phyloP scores from a whole-genome alignment of 2,888 invertebrate genomes.

The Asteroscopus sphinx region DNA sequence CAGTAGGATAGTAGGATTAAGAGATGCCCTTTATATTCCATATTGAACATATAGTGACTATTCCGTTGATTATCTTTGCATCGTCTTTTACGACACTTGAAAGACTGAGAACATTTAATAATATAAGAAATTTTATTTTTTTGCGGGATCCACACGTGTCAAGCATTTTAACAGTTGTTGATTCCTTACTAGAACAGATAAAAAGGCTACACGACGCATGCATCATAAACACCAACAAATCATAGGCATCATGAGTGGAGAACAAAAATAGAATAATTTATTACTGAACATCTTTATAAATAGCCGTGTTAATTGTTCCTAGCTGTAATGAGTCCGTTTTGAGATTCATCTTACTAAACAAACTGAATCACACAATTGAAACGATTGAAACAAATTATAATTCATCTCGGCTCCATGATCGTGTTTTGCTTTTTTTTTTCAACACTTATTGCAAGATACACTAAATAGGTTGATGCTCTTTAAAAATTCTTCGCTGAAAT shows the following conservation, averaged over 20 bases:
- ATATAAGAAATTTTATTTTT: too few species aligned
- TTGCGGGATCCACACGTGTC: too few species aligned
- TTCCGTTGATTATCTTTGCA: too few species aligned
- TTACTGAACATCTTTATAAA: slow-evolving; percentile 49
- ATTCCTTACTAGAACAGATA: neutral
- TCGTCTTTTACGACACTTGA: too few species aligned
- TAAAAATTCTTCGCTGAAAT: slow-evolving; percentile 3
- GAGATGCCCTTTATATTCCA: too few species aligned
- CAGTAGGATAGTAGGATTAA: too few species aligned
- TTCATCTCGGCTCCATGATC: slow-evolving; percentile 25
- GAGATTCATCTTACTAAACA: slow-evolving; percentile 36
- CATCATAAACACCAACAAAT: slow-evolving; percentile 45
- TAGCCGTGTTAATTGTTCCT: slow-evolving; percentile 46
- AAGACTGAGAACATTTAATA: too few species aligned
- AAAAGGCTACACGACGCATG: slow-evolving; percentile 19
- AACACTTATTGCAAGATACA: slow-evolving; percentile 13
- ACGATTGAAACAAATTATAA: slow-evolving; percentile 40
- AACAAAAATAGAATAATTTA: slow-evolving; percentile 55
- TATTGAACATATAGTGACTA: too few species aligned
- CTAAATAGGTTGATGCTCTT: slow-evolving; percentile 38
- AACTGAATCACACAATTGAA: slow-evolving; percentile 46
- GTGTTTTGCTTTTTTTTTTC: slow-evolving; percentile 34
- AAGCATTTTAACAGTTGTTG: neutral
- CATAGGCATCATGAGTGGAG: slow-evolving; percentile 42
- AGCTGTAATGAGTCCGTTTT: slow-evolving; percentile 39